phyloP scores from a whole-genome alignment of 2,888 invertebrate genomes.

The Ametastegia equiseti region DNA sequence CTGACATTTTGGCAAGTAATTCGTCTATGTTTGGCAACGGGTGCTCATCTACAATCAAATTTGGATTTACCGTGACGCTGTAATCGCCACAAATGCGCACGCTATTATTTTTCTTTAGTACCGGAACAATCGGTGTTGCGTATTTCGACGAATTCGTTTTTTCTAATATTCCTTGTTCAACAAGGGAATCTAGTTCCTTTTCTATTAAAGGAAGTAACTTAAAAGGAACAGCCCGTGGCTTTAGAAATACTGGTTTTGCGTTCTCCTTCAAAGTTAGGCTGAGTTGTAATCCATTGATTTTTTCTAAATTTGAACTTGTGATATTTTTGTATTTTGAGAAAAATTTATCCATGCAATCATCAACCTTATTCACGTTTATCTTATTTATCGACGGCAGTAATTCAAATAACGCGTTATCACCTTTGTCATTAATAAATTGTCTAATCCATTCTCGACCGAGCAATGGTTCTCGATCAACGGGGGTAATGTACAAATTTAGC shows the following conservation, averaged over 20 bases:
- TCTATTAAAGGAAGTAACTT: constrained; percentile 38
- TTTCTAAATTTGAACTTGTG: constrained; percentile 17
- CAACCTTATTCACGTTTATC: neutral
- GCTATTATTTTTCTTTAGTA: constrained; percentile 58
- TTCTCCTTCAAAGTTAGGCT: constrained; percentile 52
- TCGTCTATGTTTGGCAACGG: constrained; percentile 60
- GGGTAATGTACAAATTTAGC: constrained; percentile 54
- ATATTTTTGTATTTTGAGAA: constrained; percentile 38
- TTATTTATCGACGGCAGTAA: neutral
- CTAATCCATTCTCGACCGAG: constrained; percentile 58
- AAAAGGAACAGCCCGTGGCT: constrained; percentile 57
- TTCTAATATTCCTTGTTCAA: constrained; percentile 55
- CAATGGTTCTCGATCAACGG: constrained; percentile 54
- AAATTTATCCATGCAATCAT: constrained; percentile 6
- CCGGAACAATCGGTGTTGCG: constrained; percentile 65
- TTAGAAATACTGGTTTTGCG: constrained; percentile 53
- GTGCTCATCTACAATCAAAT: constrained; percentile 57
- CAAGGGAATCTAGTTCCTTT: constrained; percentile 48
- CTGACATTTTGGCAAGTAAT: constrained; percentile 58
- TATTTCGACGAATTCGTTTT: constrained; percentile 59
- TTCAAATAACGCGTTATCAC: neutral
- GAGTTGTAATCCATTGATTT: constrained; percentile 49
- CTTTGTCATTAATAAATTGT: constrained; percentile 43
- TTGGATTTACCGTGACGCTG: constrained; percentile 62
- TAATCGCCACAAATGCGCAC: constrained; percentile 60